These are phyloP conservation scores for Hipposideros larvatus DNA, from an alignment of 2,797 vertebrate species.

Conservation along the genomic window DNA sequence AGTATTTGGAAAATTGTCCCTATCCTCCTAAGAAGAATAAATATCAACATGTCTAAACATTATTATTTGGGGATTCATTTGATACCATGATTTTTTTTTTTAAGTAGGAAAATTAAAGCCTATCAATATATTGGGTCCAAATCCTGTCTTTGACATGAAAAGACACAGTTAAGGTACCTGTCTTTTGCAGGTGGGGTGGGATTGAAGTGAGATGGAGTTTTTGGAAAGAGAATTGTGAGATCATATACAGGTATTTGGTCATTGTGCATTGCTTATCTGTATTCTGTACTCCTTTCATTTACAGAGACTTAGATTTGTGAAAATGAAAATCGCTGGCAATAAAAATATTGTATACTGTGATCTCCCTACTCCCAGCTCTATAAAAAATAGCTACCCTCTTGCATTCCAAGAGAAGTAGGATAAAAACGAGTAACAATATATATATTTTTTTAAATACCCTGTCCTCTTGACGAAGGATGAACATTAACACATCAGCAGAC, in stretches of 20 bases:
- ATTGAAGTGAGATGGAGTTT: neutral
- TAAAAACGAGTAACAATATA: neutral
- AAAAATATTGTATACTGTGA: neutral
- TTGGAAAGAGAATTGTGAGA: neutral
- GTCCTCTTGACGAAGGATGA: conserved; percentile 65
- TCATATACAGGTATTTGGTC: neutral
- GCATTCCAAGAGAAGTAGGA: neutral
- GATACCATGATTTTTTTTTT: neutral
- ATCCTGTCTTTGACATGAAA: neutral
- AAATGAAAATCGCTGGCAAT: neutral
- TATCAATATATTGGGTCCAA: neutral
- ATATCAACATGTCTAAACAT: neutral
- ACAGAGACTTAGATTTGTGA: neutral
- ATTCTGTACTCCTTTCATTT: neutral
- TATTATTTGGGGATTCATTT: neutral
- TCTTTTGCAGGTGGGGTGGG: neutral
- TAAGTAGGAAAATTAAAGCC: neutral
- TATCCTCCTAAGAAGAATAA: neutral
- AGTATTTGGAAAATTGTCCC: neutral
- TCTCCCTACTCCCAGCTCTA: neutral
- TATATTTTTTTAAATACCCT: conserved; percentile 29
- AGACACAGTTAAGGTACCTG: neutral
- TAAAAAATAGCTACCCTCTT: conserved; percentile 1
- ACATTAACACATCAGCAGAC: conserved; percentile 55
- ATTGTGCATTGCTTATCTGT: neutral